Base-by-base conservation (phyloP, 2,113 vertebrate species). In the Eolophus roseicapilla region DNA sequence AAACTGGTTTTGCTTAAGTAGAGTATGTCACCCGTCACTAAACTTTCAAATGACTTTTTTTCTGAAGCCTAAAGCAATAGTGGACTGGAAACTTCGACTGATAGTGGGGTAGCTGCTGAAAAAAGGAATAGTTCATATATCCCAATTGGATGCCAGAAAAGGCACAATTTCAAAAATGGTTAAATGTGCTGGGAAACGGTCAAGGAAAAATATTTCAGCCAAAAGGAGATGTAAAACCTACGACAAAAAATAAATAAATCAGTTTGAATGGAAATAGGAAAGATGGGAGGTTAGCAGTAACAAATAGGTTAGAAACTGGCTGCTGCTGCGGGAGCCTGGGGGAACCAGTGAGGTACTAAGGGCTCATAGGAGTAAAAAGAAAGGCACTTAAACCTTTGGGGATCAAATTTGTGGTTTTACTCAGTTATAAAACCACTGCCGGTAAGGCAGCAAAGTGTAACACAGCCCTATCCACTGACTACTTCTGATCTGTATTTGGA, bases 381-480 rank as follows among this genome's bases (percentile, higher is more conserved):
- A 81, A 65, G 46, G 19, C 41, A 14, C 8, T 89, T 9, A 92
- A 82, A 68, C 21, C 13, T 33, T 53, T 19, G 13, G 37, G 37
- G 62, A 75, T 67, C 7, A 41, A 65, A 74, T 65, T 24, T 83
- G 11, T 57, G 20, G 39, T 82, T 65, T 65, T 59, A 44, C 57
- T 77, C 44, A 8, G 52, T 65, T 77, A 23, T 24, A 69, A 80
- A 92, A 41, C 13, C 37, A 33, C 15, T 49, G 39, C 28, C 84
- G 67, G 25, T 55, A 37, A 79, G 46, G 37, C 43, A 65, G 53
- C 20, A 17, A 69, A 68, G n/a, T 39, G 18, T 71, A 78, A 73
- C 35, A 65, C 37, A 53, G 39, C 29, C 29, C 0, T 0, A 3
- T 25, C 5, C 4, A 37, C 17, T 41, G 39, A 20, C 7, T 60